Base-by-base conservation (phyloP, 2,797 vertebrate genomes). In the Ctenochaetus hawaiiensis region DNA sequence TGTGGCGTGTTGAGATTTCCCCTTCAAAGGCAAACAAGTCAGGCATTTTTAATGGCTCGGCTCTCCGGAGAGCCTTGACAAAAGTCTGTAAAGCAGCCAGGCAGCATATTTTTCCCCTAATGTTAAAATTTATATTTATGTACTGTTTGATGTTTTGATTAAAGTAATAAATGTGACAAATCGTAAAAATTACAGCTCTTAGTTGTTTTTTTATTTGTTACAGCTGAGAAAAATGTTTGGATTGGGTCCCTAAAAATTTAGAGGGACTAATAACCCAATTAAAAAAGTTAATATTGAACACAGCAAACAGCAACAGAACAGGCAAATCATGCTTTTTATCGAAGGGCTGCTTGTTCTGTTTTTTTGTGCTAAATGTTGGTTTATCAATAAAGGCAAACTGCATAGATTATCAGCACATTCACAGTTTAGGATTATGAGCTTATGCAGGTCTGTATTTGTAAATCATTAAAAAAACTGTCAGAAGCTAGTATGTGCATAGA, bases 91-190 rank as follows among this genome's bases (percentile, higher is more conserved):
- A 20, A 20, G 26, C 52, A 66, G 17, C 41, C 54, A 56, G 58
- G 52, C 66, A 52, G 3, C 39, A 13, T 54, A 53, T 20, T 12
- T 6, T 37, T 47, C 56, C 48, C 22, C 3, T 53, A 61, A 68
- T 22, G 34, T 48, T 48, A 17, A 54, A 18, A 67, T 72, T 30
- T 34, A 43, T 72, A 39, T 62, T 70, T 39, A 67, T 64, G 23
- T 67, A n/a, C 26, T 2, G 13, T 63, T 73, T 61, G 17, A 22
- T 53, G 26, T 20, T 22, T 59, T 9, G 58, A 67, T 77, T 72
- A 62, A 67, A 78, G 34, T 70, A 62, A 75, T 69, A 49, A 71
- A 74, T 23, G 26, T 45, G 37, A 59, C 56, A 82, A 80, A 75
- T 70, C 20, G 30, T 49, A 43, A 68, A 8, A 34, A 47, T 45